phyloP scores from a whole-genome alignment of 1,140 invertebrate species.

The Cydia pomonella region DNA sequence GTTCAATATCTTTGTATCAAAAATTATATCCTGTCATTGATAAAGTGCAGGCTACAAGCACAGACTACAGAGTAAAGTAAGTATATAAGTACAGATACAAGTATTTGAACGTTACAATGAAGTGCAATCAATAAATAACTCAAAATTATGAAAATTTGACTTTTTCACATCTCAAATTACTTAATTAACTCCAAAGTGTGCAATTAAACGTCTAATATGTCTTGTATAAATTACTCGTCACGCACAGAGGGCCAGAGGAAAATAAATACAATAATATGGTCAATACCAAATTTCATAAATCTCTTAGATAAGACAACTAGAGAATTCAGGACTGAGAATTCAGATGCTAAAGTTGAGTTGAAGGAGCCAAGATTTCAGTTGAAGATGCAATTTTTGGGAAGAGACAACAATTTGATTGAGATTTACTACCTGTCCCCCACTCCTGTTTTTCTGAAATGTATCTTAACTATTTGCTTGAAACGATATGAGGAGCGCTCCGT shows the following conservation, averaged over 20 bases:
- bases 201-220: constrained; percentile 48
- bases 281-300: constrained; percentile 59
- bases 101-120: constrained; percentile 1
- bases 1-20: no score
- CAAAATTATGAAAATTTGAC: neutral
- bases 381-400: constrained; percentile 72
- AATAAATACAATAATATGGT: constrained; percentile 72
- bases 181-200: constrained; percentile 4
- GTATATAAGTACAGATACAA: no score
- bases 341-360: constrained; percentile 45
- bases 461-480: constrained; percentile 68
- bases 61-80: no score
- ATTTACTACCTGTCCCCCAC: constrained; percentile 67
- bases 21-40: neutral
- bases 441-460: constrained; percentile 68
- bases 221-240: constrained; percentile 62
- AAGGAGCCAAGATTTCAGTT: constrained; percentile 59
- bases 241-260: constrained; percentile 70
- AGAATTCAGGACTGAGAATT: constrained; percentile 66
- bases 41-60: neutral
- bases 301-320: constrained; percentile 60
- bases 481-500: constrained; percentile 70
- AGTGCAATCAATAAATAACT: constrained; percentile 10
- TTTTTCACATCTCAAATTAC: neutral
- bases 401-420: constrained; percentile 70